Base-by-base conservation (phyloP, 2,888 invertebrate genomes). In the Dicyrtomina minuta region DNA sequence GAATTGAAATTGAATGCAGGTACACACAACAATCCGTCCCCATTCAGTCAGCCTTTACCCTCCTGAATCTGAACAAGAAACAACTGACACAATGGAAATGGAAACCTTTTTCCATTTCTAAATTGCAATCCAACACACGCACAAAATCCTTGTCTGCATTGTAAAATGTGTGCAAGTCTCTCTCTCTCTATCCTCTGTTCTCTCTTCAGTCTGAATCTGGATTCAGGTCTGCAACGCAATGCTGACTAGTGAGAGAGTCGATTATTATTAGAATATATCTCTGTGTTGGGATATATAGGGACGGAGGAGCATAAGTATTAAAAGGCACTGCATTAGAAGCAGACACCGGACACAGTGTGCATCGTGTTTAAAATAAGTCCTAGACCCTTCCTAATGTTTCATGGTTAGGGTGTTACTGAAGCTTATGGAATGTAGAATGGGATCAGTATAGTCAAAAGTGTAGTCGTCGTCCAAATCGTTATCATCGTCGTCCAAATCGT, bases 111-210 rank as follows among this genome's bases (percentile, higher is more conserved):
- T 58, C 39, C 44, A 60, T 17, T 60, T 39, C 20, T 24, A 43
- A 60, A 60, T 60, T 60, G 60, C 60, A 60, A 60, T 60, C 43
- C 60, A 60, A 60, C 43, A 60, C 60, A 60, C 44, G 60, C 58
- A 41, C 51, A 27, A 13, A 56, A 13, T 27, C 56, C 46, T n/a
- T 12, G 46, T 20, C 46, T 17, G n/a, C 46, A 46, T 20, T 46
- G 46, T 46, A 3, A 33, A 33, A 33, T 46, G 46, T 20, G 46
- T 46, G 20, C 46, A 17, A n/a, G 46, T 46, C 46, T 46, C 46
- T 46, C 46, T 46, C 46, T 46, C 46, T 46, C 46, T 46, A 3
- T 46, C 46, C 3, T 20, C 20, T 20, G 10, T 13, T 43, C 46
- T 46, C 46, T 46, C 46, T 46, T 6, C 46, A 6, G n/a, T 46